These are phyloP conservation scores for Pterophyllum scalare DNA, from an alignment of 2,113 vertebrate genomes.

Conservation along the genomic window DNA sequence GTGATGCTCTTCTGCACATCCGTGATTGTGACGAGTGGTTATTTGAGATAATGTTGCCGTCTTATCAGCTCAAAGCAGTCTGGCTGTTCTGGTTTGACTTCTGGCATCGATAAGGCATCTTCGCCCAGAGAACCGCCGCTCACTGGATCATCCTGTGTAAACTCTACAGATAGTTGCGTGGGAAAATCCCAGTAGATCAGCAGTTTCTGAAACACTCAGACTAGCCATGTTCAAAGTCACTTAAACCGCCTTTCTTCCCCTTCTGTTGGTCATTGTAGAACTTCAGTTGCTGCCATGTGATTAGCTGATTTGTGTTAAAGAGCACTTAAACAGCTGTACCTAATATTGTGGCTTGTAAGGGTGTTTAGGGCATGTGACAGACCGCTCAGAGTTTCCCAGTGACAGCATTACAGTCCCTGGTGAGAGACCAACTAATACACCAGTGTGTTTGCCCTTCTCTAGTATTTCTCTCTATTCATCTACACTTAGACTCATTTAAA, in stretches of 20 bases:
- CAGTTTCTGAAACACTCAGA: neutral
- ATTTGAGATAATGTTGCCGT: neutral
- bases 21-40: neutral
- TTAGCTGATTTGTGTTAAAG: no score
- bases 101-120: neutral
- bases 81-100: neutral
- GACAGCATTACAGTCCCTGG: conserved; percentile 17
- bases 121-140: neutral
- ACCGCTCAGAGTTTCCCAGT: neutral
- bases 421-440: neutral
- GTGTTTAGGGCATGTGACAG: neutral
- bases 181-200: neutral
- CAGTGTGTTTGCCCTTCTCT: neutral
- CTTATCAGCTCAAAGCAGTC: neutral
- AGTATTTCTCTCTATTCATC: no score
- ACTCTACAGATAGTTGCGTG: accelerated
- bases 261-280: neutral
- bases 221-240: neutral
- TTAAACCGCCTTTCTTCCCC: neutral
- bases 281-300: neutral
- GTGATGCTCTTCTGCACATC: neutral
- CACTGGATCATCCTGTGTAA: neutral
- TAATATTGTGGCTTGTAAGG: no score
- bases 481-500: no score
- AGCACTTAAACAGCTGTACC: neutral